Evolutionary conservation across 1,140 invertebrate genomes (phyloP), one percentile per base, ranked within the genome.

Genomic region (Neelides sp.): DNA sequence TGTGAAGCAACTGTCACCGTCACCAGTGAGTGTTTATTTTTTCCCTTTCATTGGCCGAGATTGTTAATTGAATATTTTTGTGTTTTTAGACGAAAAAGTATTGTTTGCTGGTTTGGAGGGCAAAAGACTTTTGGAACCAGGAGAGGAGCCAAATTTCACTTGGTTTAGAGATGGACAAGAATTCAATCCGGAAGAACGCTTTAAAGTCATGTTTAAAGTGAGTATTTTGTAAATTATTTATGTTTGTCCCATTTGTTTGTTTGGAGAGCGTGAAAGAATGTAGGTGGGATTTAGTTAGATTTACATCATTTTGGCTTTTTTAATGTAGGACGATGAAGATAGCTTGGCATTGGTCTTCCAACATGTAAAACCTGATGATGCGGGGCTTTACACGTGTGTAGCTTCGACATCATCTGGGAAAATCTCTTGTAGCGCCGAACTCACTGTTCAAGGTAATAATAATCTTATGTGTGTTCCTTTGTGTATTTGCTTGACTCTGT

Each of bases 301-400:
- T 42, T 10, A 20, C 7, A 48, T 34, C 32, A 34, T 3, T 37
- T 4, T 17, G 20, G 5, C n/a, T 34, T 22, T 17, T 8, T 51
- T 49, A 26, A 12, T 51, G 12, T 34, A 85, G 56, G 86, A 92
- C 59, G 85, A 92, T 57, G 89, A 93, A 62, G 90, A 94, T 62
- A 92, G 84, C 0, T 69, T 94, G 39, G 86, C 85, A 17, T 68
- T 96, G 10, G 83, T 93, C 0, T 94, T 97, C 68, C 86, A 92
- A 62, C 85, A 94, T 61, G 89, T 94, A 0, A 86, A 80, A 62
- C 86, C 86, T 0, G 88, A 92, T 64, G 89, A 95, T 67, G 88
- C 88, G 22, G 91, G 91, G 4, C 71, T 92, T 3, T 95, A 96
- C 66, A 95, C 91, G 0, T 95, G 90, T 62, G 87, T 93, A 1